These are phyloP conservation scores for Mellilla xanthometata DNA, from an alignment of 2,888 invertebrate genomes.

Conservation along the genomic window DNA sequence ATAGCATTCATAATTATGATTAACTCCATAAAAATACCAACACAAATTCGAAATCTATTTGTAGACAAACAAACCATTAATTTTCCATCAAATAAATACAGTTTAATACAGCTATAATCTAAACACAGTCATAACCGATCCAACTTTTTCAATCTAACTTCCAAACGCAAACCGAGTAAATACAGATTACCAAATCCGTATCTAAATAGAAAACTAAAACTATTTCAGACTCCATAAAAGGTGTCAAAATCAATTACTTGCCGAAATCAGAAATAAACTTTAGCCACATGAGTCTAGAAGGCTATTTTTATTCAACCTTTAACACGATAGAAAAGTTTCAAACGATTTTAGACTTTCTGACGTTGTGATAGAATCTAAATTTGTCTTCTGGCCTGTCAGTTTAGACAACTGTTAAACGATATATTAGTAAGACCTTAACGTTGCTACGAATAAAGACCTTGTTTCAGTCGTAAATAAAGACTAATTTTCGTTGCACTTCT, in stretches of 20 bases:
- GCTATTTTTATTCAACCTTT: slow-evolving; percentile 25
- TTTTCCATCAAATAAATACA: too few species aligned
- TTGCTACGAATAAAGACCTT: too few species aligned
- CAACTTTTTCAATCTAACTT: slow-evolving; percentile 15
- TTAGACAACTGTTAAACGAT: neutral
- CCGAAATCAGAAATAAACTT: slow-evolving; percentile 13
- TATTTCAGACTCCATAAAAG: neutral
- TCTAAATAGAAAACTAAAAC: too few species aligned
- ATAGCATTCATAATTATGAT: too few species aligned
- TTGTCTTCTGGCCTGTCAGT: neutral
- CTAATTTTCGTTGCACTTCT: neutral
- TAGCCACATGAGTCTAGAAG: slow-evolving; percentile 8
- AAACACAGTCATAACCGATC: neutral
- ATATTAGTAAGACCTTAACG: neutral
- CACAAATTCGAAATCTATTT: neutral
- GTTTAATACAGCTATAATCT: slow-evolving; percentile 1
- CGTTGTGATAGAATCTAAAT: neutral
- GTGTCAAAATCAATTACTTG: slow-evolving; percentile 17
- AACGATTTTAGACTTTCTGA: neutral
- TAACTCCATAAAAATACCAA: too few species aligned
- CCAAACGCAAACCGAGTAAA: too few species aligned
- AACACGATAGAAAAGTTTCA: neutral
- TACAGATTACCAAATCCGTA: too few species aligned
- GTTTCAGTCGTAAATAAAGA: slow-evolving; percentile 1
- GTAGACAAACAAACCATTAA: neutral